Evolutionary conservation across 2,797 vertebrate species (phyloP).

Genomic region (Champsocephalus esox): DNA sequence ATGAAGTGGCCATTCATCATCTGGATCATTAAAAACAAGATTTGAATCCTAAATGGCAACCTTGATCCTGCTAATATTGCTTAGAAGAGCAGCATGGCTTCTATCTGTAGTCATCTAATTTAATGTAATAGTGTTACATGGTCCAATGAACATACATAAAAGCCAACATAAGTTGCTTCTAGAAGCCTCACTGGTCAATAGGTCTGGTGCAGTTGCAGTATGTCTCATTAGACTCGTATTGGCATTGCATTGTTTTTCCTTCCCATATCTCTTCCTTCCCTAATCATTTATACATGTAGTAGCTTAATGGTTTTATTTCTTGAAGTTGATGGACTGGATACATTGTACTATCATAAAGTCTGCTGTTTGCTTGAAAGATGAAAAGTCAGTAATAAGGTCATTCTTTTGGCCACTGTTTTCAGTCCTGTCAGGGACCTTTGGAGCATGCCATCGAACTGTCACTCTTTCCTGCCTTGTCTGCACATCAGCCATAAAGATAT

Average conservation of each 20-base stretch:
- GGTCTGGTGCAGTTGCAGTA: background rate
- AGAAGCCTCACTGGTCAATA: slow-evolving; percentile 21
- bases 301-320: background rate
- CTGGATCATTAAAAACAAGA: slow-evolving; percentile 60
- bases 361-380: background rate
- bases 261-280: background rate
- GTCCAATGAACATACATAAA: slow-evolving; percentile 35
- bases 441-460: background rate
- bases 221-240: slow-evolving; percentile 1
- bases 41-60: slow-evolving; percentile 66
- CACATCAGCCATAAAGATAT: background rate
- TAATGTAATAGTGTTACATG: slow-evolving; percentile 43
- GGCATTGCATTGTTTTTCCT: background rate
- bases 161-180: slow-evolving; percentile 14
- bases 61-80: slow-evolving; percentile 38
- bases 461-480: background rate
- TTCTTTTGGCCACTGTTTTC: background rate
- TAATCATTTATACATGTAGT: background rate
- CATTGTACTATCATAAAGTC: background rate
- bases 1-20: slow-evolving; percentile 61
- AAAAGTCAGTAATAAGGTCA: background rate
- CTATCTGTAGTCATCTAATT: slow-evolving; percentile 53
- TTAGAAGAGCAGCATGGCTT: slow-evolving; percentile 23
- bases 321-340: background rate
- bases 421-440: background rate